A percentile compares a stretch with the other conserved stretches of the same genome.
Conservation (phyloP, 2,797 vertebrate genomes). For the Sebastes paucispinis region DNA sequence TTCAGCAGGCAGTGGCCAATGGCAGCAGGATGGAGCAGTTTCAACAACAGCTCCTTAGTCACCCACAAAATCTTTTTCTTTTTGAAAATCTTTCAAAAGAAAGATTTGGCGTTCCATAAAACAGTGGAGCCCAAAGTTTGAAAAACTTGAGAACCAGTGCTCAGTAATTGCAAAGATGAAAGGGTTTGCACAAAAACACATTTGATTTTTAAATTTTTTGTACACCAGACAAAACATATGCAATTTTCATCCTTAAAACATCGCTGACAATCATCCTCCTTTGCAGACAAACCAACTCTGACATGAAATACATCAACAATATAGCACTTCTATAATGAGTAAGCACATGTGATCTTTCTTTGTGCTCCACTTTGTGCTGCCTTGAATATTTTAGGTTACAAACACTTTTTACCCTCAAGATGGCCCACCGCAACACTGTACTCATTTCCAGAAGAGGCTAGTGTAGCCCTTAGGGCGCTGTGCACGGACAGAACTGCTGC, state of each 20-base stretch:
- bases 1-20: too few species aligned
- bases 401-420: not conserved
- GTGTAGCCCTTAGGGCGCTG: conserved; percentile 14
- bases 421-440: not conserved
- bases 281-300: not conserved
- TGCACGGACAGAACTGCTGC: conserved; percentile 16
- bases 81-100: too few species aligned
- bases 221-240: not conserved
- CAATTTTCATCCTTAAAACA: not conserved
- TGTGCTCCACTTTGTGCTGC: not conserved
- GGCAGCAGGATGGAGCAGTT: too few species aligned
- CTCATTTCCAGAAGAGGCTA: conserved; percentile 8
- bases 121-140: not conserved
- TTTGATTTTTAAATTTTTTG: not conserved
- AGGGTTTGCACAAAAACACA: not conserved
- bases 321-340: not conserved
- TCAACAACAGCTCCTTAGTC: too few species aligned
- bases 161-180: not conserved
- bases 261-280: not conserved
- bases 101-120: too few species aligned
- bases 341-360: not conserved
- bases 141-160: not conserved
- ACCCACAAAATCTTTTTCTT: too few species aligned
- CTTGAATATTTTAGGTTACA: not conserved
- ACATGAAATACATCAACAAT: not conserved